phyloP scores from a whole-genome alignment of 2,113 vertebrate genomes.

The Sterrhoptilus dennistouni region DNA sequence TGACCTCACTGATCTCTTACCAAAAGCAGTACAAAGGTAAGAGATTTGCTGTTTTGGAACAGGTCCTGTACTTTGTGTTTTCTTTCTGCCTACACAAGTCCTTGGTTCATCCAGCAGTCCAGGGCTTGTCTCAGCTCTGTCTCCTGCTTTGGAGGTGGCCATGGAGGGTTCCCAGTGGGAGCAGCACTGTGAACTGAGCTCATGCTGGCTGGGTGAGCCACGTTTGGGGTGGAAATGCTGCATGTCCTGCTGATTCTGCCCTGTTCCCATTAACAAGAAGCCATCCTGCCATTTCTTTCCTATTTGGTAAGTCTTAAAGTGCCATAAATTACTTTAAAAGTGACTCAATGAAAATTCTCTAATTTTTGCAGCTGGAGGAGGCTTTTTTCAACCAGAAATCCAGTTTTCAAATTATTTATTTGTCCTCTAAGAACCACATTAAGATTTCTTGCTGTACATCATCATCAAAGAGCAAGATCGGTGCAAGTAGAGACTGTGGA shows the following conservation, averaged over 20 bases:
- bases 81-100: not conserved
- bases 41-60: not conserved
- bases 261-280: not conserved
- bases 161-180: not conserved
- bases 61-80: not conserved
- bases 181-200: not conserved
- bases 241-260: not conserved
- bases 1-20: not conserved
- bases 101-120: not conserved
- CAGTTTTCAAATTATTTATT: slow-evolving; percentile 35
- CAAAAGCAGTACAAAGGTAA: accelerated
- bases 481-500: not conserved
- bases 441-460: slow-evolving; percentile 54
- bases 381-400: not conserved
- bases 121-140: not conserved
- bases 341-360: not conserved
- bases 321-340: not conserved
- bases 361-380: not conserved
- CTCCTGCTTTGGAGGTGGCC: not conserved
- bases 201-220: not conserved
- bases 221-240: not conserved
- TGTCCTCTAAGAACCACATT: slow-evolving; percentile 13
- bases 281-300: not conserved
- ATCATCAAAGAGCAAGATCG: not conserved
- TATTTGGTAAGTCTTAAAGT: not conserved